Percentiles rank a stretch among this genome's conserved stretches.
Evolutionary conservation across 2,113 vertebrate species (phyloP).

Genomic region (Okapia johnstoni): DNA sequence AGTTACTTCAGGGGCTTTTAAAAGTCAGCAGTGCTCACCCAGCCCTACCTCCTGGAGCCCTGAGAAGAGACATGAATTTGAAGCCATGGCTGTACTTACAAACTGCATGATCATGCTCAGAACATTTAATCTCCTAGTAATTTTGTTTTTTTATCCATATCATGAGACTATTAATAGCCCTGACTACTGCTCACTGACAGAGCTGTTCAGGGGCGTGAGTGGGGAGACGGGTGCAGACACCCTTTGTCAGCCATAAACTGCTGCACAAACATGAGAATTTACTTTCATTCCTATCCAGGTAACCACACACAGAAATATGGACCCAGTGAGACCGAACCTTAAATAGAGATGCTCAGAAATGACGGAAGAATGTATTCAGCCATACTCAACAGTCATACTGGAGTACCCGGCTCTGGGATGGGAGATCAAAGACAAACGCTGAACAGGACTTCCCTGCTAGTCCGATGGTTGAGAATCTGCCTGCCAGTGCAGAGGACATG

Average conservation of each 20-base stretch:
- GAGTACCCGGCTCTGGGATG: not conserved
- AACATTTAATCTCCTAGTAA: not conserved
- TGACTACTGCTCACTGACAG: not conserved
- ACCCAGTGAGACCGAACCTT: not conserved
- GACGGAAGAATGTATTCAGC: not conserved
- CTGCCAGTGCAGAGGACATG: not conserved
- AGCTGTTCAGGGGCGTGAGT: not conserved
- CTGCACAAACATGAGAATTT: not conserved
- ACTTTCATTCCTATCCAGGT: not conserved
- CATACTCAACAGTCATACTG: not conserved
- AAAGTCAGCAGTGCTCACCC: not conserved
- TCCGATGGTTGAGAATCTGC: not conserved
- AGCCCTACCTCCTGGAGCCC: not conserved
- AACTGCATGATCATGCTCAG: not conserved
- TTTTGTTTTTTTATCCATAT: not conserved
- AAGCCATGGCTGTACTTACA: not conserved
- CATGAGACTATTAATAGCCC: not conserved
- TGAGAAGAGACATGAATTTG: not conserved
- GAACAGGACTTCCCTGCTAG: not conserved
- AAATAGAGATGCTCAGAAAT: not conserved
- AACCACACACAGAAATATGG: not conserved
- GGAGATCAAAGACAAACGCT: not conserved
- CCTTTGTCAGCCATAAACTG: not conserved
- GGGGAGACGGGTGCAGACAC: not conserved
- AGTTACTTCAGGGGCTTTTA: not conserved